Evolutionary conservation across 2,888 invertebrate genomes (phyloP), one percentile per base, ranked within the genome.

Genomic region (Drosophila maculinotata): DNA sequence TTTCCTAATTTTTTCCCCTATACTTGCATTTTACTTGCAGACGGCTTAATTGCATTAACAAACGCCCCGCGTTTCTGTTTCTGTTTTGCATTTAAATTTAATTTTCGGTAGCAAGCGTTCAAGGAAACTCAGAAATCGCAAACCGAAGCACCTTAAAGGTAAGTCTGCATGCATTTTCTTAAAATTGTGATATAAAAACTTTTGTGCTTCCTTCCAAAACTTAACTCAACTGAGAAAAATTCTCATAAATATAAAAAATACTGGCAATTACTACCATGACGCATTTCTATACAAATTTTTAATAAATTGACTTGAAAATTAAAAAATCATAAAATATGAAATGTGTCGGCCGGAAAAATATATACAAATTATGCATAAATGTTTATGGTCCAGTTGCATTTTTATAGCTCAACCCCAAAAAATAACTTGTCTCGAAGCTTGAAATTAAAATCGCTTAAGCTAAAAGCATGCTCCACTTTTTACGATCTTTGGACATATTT

Each of bases 41-140:
- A 87, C 88, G 69, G 39, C 66, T 77, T 84, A 84, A 84, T 84
- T 84, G 76, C 88, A 72, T 84, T 79, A 69, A 28, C 62, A 54
- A 80, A 83, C 49, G 28, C 35, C 30, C 23, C 48, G 53, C 47
- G 45, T 4, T 20, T 49, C n/a, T n/a, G n/a, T n/a, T 53, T 67
- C 70, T 66, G 63, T 57, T 82, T 83, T 70, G 77, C 83, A 87
- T 87, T 82, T 71, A 45, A 44, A 71, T 63, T 66, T 47, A 14
- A 48, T 60, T 49, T 42, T 47, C 44, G 54, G 59, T 44, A 45
- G 49, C n/a, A 64, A 47, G 54, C 35, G 52, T 59, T 64, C 8
- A 31, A 35, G 14, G n/a, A n/a, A n/a, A n/a, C n/a, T 3, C 20
- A 7, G 25, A 63, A 63, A 49, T 33, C 38, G 44, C 45, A 41